Conservation (phyloP, 1,140 invertebrate genomes). For the Condylostylus longicornis region DNA sequence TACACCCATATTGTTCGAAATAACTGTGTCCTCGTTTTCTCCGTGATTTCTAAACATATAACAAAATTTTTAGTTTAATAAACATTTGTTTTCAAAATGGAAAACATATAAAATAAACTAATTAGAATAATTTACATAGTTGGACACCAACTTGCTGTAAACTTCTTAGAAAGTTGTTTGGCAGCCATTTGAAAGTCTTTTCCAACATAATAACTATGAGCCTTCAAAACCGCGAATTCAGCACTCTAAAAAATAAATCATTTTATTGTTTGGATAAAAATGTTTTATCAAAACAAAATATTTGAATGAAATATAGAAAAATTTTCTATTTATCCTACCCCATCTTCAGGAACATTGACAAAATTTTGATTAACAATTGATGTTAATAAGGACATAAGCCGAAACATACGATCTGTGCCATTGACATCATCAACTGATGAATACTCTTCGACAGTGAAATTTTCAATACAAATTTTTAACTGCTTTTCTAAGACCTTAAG, state of each 20-base stretch:
- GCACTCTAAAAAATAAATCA: constrained; percentile 25
- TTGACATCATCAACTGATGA: constrained; percentile 14
- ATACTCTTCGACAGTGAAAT: constrained; percentile 31
- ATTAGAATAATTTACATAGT: constrained; percentile 13
- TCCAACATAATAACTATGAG: constrained; percentile 40
- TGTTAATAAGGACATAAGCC: constrained; percentile 35
- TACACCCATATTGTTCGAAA: constrained; percentile 81
- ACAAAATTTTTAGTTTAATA: background rate
- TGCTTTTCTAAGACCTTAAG: constrained; percentile 19
- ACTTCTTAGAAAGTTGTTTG: constrained; percentile 35
- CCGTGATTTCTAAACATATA: constrained; percentile 37
- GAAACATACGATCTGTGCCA: constrained; percentile 30
- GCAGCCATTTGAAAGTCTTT: constrained; percentile 39
- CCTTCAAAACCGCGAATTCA: constrained; percentile 31
- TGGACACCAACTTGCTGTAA: constrained; percentile 21
- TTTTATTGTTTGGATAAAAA: background rate
- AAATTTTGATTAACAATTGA: constrained; percentile 36
- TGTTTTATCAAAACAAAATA: too few species aligned
- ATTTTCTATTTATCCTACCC: constrained; percentile 7
- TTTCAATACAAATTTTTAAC: constrained; percentile 21
- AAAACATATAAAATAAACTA: background rate
- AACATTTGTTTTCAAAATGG: too few species aligned
- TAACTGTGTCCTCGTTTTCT: constrained; percentile 51
- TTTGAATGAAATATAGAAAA: background rate
- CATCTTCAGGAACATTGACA: constrained; percentile 33